Base-by-base conservation (phyloP, 2,797 vertebrate species). In the Microcaecilia unicolor region DNA sequence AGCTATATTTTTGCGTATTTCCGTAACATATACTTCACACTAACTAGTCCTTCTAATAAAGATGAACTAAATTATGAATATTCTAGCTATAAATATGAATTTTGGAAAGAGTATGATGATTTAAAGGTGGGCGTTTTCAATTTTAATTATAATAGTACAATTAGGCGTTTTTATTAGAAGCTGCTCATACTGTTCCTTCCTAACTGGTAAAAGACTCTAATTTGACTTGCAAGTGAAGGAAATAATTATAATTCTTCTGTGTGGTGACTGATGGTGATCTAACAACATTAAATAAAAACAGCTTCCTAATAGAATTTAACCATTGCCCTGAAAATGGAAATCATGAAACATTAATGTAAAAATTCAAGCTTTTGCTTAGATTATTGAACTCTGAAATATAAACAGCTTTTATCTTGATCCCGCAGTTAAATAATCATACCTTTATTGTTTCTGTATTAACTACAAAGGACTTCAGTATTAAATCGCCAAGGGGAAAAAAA, bases 331-430 rank as follows among this genome's bases (percentile, higher is more conserved):
- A n/a, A n/a, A 39, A 25, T 29, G 28, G 28, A n/a, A 33, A 20
- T 25, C 30, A 29, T 39, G 29, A 26, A 41, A 25, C 41, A 52
- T 44, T 44, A 38, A 56, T 46, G 37, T 27, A 37, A 50, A 52
- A 28, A 17, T 34, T 34, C 29, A 10, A 35, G 40, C 35, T 47
- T 48, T 53, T 27, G 44, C 14, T 4, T 15, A 5, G 6, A 26
- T 18, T 59, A 58, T 17, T 27, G 34, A 56, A 45, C 55, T 44
- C 24, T 46, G 50, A 52, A 62, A 61, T 58, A 32, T 34, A 45
- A 58, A 38, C 20, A 44, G 31, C 19, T 30, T 66, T 66, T 55
- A 65, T 59, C 55, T 57, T 59, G 48, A 64, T 59, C 55, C 53
- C 18, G 25, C 23, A 53, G 41, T 61, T 61, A 58, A 58, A 62